A percentile compares a stretch with the other conserved stretches of the same genome.
These are phyloP conservation scores for Slavum lentiscoides DNA, from an alignment of 2,888 invertebrate genomes.

Conservation along the genomic window DNA sequence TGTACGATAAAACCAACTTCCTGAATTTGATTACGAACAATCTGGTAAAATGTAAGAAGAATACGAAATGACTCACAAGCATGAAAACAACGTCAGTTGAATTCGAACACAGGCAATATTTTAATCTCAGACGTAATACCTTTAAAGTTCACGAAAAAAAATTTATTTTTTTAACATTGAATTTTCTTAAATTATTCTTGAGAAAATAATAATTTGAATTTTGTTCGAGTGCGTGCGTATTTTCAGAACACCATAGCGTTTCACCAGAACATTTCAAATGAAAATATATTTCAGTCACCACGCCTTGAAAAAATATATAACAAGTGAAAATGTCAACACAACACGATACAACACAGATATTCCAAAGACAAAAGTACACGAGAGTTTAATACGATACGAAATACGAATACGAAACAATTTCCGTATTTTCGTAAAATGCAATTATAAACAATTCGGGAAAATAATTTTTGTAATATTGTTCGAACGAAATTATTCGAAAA, in stretches of 20 bases:
- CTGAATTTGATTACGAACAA: conserved; percentile 36
- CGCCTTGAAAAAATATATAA: background rate
- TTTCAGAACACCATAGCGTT: background rate
- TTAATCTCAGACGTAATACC: background rate
- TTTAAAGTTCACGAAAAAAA: background rate
- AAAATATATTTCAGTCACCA: background rate
- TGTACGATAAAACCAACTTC: conserved; percentile 17
- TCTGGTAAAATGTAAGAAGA: conserved; percentile 21
- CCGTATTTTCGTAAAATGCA: too few species aligned
- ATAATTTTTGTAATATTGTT: too few species aligned
- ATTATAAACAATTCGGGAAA: too few species aligned
- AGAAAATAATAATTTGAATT: background rate
- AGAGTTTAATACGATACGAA: too few species aligned
- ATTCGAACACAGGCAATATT: background rate
- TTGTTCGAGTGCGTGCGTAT: background rate
- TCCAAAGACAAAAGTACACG: too few species aligned
- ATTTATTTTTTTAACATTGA: background rate
- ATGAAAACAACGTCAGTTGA: conserved; percentile 10
- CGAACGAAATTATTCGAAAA: too few species aligned
- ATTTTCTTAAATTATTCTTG: background rate
- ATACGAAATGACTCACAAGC: conserved; percentile 26
- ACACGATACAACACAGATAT: background rate
- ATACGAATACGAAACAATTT: too few species aligned
- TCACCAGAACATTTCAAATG: background rate
- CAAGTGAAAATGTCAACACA: background rate